A percentile compares a stretch with the other conserved stretches of the same genome.
These are phyloP conservation scores for Rhorus exstirpatorius DNA, from an alignment of 2,888 invertebrate species.

Conservation along the genomic window DNA sequence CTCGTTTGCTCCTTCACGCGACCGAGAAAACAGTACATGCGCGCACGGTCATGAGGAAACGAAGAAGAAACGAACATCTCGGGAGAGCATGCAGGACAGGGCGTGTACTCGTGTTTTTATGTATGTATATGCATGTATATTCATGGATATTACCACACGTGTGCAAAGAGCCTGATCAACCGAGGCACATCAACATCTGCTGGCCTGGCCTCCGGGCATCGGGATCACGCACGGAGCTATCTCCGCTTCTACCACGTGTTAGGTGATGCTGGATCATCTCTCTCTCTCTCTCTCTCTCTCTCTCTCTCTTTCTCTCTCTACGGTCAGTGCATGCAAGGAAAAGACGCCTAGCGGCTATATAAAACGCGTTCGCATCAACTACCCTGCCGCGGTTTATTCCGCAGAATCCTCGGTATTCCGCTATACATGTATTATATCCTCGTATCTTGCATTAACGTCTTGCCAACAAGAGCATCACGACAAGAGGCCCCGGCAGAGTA, in stretches of 20 bases:
- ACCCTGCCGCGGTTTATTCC: conserved; percentile 49
- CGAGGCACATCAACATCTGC: conserved; percentile 75
- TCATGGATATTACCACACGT: conserved; percentile 33
- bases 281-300: conserved; percentile 9
- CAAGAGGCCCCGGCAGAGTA: conserved; percentile 23
- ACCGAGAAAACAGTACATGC: conserved; percentile 34
- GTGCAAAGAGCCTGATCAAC: conserved; percentile 50
- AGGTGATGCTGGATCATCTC: conserved; percentile 55
- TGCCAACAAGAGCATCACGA: conserved; percentile 62
- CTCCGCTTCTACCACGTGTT: conserved; percentile 32
- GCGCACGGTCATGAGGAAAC: background rate
- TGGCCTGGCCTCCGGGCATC: conserved; percentile 62
- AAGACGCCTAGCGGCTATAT: conserved; percentile 53
- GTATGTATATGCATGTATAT: conserved; percentile 1
- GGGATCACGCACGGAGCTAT: conserved; percentile 57
- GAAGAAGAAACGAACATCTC: conserved; percentile 18
- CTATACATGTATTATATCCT: conserved; percentile 55
- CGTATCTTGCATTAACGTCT: conserved; percentile 61
- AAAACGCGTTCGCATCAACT: conserved; percentile 60
- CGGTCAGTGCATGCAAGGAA: conserved; percentile 43
- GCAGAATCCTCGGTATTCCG: conserved; percentile 63
- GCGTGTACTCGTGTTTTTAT: background rate
- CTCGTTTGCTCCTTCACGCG: conserved; percentile 68
- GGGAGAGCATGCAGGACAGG: conserved; percentile 13
- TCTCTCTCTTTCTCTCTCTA: conserved; percentile 17